Evolutionary conservation across 2,113 vertebrate genomes (phyloP), one percentile per base, ranked within the genome.

Genomic region (Cisticola juncidis): DNA sequence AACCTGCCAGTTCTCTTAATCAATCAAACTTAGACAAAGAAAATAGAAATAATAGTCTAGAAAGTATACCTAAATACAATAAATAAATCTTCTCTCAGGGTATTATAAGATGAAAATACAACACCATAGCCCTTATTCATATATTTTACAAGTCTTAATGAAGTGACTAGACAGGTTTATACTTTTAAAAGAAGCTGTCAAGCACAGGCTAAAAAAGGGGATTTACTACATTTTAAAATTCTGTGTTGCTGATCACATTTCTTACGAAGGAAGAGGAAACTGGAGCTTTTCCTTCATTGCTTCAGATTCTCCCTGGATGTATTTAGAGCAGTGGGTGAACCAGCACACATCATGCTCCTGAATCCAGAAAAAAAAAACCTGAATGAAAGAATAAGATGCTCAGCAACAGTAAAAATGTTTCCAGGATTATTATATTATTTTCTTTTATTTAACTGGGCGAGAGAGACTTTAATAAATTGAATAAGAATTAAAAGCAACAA

Each of bases 331-430:
- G 6, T 28, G 18, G 14, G 7, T 65, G 31, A 90, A 48, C 5
- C 10, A 47, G 29, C 6, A 25, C 1, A 14, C 4, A 20, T 20
- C 0, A 0, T 47, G 21, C 26, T 65, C 13, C 42, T 70, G 47
- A 31, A 24, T 61, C 36, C 19, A 66, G 38, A 54, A 76, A 76
- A 38, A 44, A 71, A 48, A 7, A 71, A 62, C 5, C 12, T 48
- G 16, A 61, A 60, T 38, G 25, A 84, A 92, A 81, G 20, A 80
- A 54, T 28, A 44, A 62, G 28, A 3, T 48, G 14, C 8, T 77
- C 6, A 54, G 35, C 4, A 66, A 31, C 5, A 58, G 9, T 2
- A 11, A 83, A 54, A 76, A 50, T 3, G 2, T 45, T 80, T 40
- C 29, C 35, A n/a, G 40, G 18, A 5, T 65, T 60, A 44, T 66